Conservation (phyloP, 2,888 invertebrate genomes). For the Lordiphosa andalusiaca region DNA sequence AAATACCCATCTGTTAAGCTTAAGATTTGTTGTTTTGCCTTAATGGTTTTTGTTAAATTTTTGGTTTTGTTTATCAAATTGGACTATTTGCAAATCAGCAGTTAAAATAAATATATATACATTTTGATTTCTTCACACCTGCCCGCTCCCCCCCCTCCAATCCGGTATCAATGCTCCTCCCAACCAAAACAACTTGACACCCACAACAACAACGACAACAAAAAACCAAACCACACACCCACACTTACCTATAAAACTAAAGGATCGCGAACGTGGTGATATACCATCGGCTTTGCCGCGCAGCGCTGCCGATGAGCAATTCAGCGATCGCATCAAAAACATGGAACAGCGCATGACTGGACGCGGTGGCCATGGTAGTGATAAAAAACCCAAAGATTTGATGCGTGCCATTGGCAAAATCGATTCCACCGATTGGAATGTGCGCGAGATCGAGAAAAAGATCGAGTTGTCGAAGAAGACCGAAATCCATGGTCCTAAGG, state of each 20-base stretch:
- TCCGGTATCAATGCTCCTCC: neutral
- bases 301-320: slow-evolving; percentile 78
- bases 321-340: slow-evolving; percentile 83
- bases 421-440: slow-evolving; percentile 94
- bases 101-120: slow-evolving; percentile 35
- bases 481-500: slow-evolving; percentile 79
- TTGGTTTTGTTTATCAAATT: slow-evolving; percentile 10
- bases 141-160: no score
- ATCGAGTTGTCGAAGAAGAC: slow-evolving; percentile 84
- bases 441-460: slow-evolving; percentile 93
- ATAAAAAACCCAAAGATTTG: slow-evolving; percentile 92
- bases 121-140: slow-evolving; percentile 59
- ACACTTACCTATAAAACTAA: slow-evolving; percentile 21
- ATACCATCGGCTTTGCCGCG: slow-evolving; percentile 79
- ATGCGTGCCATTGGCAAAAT: slow-evolving; percentile 93
- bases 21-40: slow-evolving; percentile 33
- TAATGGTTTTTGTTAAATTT: slow-evolving; percentile 29
- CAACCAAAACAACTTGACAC: slow-evolving; percentile 5
- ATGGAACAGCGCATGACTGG: slow-evolving; percentile 90
- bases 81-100: slow-evolving; percentile 12
- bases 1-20: slow-evolving; percentile 15
- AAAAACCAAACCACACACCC: slow-evolving; percentile 9
- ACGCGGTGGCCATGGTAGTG: slow-evolving; percentile 81
- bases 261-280: slow-evolving; percentile 80
- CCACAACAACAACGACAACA: slow-evolving; percentile 17